Conservation (phyloP, 2,797 vertebrate genomes). For the Coendou prehensilis region DNA sequence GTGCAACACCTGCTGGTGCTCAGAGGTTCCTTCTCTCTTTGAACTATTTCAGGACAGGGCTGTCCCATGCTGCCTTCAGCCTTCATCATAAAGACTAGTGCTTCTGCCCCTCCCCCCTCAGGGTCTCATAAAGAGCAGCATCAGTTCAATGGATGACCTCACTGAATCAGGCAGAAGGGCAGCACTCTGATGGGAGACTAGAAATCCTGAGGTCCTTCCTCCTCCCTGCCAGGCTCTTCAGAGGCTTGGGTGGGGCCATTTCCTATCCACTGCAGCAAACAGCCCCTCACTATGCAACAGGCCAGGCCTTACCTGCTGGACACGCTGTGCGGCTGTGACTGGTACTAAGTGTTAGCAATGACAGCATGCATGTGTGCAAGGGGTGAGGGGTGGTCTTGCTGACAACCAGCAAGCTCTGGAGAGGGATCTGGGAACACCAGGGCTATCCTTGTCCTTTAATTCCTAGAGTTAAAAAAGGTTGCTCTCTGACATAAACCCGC, state of each 20-base stretch:
- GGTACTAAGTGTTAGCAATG: not conserved
- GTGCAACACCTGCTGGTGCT: not conserved
- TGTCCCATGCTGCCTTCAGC: not conserved
- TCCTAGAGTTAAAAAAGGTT: not conserved
- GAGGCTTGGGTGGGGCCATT: not conserved
- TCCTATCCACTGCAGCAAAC: not conserved
- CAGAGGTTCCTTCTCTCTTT: slow-evolving; percentile 59
- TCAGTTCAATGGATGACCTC: slow-evolving; percentile 71
- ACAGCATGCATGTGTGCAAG: not conserved
- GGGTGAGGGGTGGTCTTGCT: not conserved
- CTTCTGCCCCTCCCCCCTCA: slow-evolving; percentile 67
- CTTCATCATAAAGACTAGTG: slow-evolving; percentile 70
- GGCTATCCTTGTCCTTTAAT: not conserved
- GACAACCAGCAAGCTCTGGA: not conserved
- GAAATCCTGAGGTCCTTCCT: not conserved
- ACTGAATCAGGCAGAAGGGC: slow-evolving; percentile 66
- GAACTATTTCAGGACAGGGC: slow-evolving; percentile 21
- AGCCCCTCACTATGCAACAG: not conserved
- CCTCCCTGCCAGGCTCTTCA: not conserved
- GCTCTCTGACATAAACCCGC: not conserved
- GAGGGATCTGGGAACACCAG: not conserved
- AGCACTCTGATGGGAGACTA: not conserved
- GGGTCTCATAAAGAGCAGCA: slow-evolving; percentile 69
- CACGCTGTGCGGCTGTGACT: not conserved
- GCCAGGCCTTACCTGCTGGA: not conserved